Base-by-base conservation (phyloP, 2,797 vertebrate genomes). In the Macrochelys suwanniensis region DNA sequence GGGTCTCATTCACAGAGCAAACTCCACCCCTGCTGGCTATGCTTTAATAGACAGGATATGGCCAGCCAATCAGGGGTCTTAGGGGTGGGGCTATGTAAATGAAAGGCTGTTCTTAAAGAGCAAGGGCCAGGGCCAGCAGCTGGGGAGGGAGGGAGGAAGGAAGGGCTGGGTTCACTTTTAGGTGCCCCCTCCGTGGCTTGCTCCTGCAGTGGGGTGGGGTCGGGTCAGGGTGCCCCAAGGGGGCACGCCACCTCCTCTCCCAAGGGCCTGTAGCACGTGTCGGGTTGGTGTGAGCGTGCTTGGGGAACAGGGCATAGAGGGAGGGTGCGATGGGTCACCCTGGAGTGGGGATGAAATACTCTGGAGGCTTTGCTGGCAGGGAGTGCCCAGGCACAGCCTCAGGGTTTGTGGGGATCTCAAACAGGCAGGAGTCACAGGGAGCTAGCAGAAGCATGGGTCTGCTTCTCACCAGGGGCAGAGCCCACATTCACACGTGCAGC, bases 1-100 rank as follows among this genome's bases (percentile, higher is more conserved):
- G 68, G 76, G 82, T 79, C 83, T 87, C 93, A 89, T 84, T 86
- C 93, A 92, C 89, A 51, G 47, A 17, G 28, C 86, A 54, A 65
- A 37, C 86, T 53, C 79, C 86, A 15, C 86, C 78, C 86, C 28
- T 54, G 80, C 71, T 42, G 80, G 82, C 77, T 78, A 57, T 49
- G 45, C 23, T 53, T 83, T 94, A 51, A 94, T 92, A 89, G 82
- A 76, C 93, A 89, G 88, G 45, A 11, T 78, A 37, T 6, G 59
- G 37, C 15, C 90, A 76, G 87, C 93, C 93, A 94, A 91, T 92
- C 53, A 82, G 84, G 80, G 79, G 71, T 57, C 56, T 4, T 31
- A 3, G 45, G 57, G 92, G 94, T 42, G 89, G 85, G 80, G 13
- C 47, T 25, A 89, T 78, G 89, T 28, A 59, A 89, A 94, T 37